Percentiles rank a stretch among this genome's conserved stretches.
Conservation (phyloP, 2,888 invertebrate species). For the Brassicogethes aeneus region DNA sequence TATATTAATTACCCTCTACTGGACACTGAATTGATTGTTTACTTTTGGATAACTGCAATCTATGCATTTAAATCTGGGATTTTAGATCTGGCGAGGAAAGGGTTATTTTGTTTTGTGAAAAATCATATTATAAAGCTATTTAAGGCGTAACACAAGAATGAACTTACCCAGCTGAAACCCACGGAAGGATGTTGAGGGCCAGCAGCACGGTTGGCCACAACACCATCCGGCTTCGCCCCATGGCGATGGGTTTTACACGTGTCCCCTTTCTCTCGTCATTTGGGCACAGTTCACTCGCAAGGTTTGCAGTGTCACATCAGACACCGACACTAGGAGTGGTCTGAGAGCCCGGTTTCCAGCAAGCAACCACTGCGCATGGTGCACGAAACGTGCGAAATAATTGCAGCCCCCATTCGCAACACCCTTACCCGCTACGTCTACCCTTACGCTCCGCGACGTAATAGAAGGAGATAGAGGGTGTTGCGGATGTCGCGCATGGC, state of each 20-base stretch:
- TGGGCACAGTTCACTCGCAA: conserved; percentile 35
- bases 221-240: conserved; percentile 46
- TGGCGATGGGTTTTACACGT: conserved; percentile 42
- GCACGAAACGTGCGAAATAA: conserved; percentile 34
- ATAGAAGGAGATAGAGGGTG: background rate
- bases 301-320: conserved; percentile 37
- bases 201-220: conserved; percentile 44
- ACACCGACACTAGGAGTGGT: conserved; percentile 41
- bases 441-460: background rate
- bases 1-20: too few relatives aligned
- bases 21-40: too few relatives aligned
- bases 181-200: conserved; percentile 44
- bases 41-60: too few relatives aligned
- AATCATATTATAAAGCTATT: too few relatives aligned
- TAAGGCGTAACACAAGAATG: too few relatives aligned
- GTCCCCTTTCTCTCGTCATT: conserved; percentile 34
- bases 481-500: conserved; percentile 26
- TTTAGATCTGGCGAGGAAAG: too few relatives aligned
- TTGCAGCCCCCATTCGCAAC: conserved; percentile 27
- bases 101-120: too few relatives aligned
- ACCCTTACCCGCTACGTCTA: conserved; percentile 16
- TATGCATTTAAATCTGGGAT: too few relatives aligned
- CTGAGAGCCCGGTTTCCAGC: conserved; percentile 35
- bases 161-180: conserved; percentile 45
- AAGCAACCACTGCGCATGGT: conserved; percentile 35